Evolutionary conservation across 2,113 vertebrate species (phyloP), one percentile per base, ranked within the genome.

Genomic region (Theristicus caerulescens): DNA sequence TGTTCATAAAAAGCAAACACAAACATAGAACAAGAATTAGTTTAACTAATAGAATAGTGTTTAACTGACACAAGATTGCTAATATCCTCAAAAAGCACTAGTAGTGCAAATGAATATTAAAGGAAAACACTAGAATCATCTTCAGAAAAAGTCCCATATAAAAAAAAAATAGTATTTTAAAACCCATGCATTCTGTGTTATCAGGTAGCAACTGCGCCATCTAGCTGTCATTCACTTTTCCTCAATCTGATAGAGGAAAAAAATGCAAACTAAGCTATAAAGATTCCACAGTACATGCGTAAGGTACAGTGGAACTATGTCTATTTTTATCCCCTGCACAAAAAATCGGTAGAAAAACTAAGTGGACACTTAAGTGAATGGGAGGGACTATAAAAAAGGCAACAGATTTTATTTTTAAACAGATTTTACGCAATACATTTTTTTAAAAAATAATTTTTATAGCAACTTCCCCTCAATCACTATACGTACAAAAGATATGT

Each of bases 131-230:
- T 19, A 51, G 52, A 92, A 72, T 38, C 4, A 6, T 12, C 59
- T 24, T 42, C 27, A 61, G 51, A 81, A 18, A 11, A 20, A 59
- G 34, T 36, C 21, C 34, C 58, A 24, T 36, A 24, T 59, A 40
- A 64, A 9, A 18, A 49, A 32, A 44, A 34, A 7, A 1, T 0
- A 29, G 13, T 2, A 34, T 0, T 51, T 67, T 3, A 22, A 65
- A 22, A 0, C 4, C 6, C 13, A 31, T 0, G 26, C 29, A 1
- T 24, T 0, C 49, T 26, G 21, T 3, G 52, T 10, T 79, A 36
- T 4, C 36, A 25, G 55, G 77, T 20, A 21, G 9, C 78, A 58
- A 57, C 73, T 27, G 82, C 86, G 82, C 93, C 96, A 96, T 47
- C 96, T 97, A 83, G 61, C 31, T 6, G 82, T 16, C 65, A 5